phyloP scores from a whole-genome alignment of 2,113 vertebrate species.

The Chamaetylas fuelleborni region DNA sequence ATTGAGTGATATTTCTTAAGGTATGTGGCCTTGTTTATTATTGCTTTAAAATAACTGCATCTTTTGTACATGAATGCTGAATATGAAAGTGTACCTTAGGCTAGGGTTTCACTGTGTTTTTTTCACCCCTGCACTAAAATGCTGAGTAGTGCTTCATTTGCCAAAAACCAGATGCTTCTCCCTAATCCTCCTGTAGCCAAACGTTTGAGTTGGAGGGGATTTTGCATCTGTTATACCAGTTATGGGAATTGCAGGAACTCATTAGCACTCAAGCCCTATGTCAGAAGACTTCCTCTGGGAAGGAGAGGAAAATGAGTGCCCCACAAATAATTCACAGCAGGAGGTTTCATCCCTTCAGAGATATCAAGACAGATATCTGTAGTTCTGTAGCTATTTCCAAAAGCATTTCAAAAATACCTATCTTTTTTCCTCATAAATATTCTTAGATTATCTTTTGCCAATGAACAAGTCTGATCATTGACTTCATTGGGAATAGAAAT shows the following conservation, averaged over 20 bases:
- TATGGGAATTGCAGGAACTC: conserved; percentile 49
- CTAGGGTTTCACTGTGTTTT: background rate
- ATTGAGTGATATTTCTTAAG: background rate
- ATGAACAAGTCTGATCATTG: background rate
- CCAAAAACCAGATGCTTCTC: conserved; percentile 33
- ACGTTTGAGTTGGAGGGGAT: background rate
- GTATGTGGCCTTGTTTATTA: background rate
- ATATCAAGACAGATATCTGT: background rate
- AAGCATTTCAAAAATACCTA: background rate
- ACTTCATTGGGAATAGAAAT: background rate
- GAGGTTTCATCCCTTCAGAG: background rate
- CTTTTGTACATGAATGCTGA: background rate
- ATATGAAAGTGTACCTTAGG: background rate
- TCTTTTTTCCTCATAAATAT: background rate
- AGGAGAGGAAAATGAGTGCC: background rate
- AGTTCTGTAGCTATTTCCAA: background rate
- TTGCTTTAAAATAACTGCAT: background rate
- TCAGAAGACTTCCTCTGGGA: background rate
- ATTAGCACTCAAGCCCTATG: conserved; percentile 30
- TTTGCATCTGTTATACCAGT: conserved; percentile 43
- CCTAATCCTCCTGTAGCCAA: background rate
- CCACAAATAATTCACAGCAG: conserved; percentile 15
- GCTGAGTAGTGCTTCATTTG: conserved; percentile 22
- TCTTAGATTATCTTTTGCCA: background rate
- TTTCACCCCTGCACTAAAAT: background rate